These are phyloP conservation scores for Epizoanthus scotinus DNA, from an alignment of 92 coral and sea anemone genomes.

Conservation along the genomic window DNA sequence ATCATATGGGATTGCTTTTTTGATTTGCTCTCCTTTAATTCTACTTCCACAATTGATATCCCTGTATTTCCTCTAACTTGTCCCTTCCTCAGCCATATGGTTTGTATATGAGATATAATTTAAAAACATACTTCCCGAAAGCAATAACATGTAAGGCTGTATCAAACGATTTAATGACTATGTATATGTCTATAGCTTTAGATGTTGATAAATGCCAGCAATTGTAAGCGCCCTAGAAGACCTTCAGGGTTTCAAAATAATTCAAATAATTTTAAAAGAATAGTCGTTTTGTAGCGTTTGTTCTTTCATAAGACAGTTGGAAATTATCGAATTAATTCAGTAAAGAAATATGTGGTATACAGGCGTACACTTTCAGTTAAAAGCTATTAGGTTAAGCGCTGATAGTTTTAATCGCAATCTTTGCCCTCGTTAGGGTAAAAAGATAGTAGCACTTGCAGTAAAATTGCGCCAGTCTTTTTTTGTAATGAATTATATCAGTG, in stretches of 20 bases:
- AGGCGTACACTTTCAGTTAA: conserved; percentile 1
- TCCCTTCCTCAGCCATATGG: conserved; percentile 40
- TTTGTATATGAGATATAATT: conserved; percentile 31
- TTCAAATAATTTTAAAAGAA: conserved; percentile 9
- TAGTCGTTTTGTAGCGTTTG: not conserved
- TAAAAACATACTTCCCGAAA: conserved; percentile 9
- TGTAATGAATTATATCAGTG: not conserved
- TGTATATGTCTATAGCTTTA: conserved; percentile 5
- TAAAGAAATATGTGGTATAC: not conserved
- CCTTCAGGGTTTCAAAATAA: not conserved
- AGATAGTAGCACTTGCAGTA: not conserved
- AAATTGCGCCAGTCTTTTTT: not conserved
- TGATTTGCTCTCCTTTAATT: conserved; percentile 53
- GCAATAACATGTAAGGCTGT: conserved; percentile 20
- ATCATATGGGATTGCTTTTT: conserved; percentile 54
- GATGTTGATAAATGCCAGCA: not conserved
- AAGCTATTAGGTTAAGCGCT: conserved; percentile 4
- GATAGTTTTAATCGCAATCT: not conserved
- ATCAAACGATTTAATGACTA: conserved; percentile 29
- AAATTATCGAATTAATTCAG: not conserved
- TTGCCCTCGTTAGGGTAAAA: not conserved
- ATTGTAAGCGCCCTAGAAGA: conserved; percentile 1
- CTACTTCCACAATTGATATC: conserved; percentile 48
- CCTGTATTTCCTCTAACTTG: conserved; percentile 43
- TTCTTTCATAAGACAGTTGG: not conserved